phyloP scores from a whole-genome alignment of 2,888 invertebrate genomes.

The Luperina nickerlii region DNA sequence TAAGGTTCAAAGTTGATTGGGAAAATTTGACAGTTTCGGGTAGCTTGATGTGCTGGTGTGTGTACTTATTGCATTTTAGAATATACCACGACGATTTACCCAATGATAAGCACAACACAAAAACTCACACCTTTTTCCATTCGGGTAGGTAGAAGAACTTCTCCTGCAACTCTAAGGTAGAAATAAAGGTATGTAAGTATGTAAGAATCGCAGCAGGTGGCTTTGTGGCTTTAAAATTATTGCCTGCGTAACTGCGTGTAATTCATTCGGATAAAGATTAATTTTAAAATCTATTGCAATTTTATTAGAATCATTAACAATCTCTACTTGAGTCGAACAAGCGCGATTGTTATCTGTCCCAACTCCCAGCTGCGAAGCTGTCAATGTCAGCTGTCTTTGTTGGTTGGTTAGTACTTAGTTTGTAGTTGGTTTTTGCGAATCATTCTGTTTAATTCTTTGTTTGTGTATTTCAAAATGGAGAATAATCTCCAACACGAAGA shows the following conservation, averaged over 20 bases:
- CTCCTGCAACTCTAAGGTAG: not conserved
- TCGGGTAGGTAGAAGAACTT: too few relatives aligned
- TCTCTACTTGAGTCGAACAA: constrained; percentile 15
- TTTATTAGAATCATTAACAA: not conserved
- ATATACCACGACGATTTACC: too few relatives aligned
- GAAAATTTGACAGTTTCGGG: too few relatives aligned
- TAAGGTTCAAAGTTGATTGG: too few relatives aligned
- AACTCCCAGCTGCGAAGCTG: not conserved
- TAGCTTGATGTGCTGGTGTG: too few relatives aligned
- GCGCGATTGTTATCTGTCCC: not conserved
- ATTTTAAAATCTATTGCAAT: not conserved
- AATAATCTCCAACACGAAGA: constrained; percentile 89
- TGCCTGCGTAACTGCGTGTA: not conserved
- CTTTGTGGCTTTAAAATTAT: not conserved
- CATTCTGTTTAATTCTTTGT: constrained; percentile 61
- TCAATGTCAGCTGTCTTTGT: constrained; percentile 11
- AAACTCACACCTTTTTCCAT: not conserved
- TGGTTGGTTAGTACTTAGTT: too few relatives aligned
- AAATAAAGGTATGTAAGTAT: not conserved
- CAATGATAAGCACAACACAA: not conserved
- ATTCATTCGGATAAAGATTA: not conserved
- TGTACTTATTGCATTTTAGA: too few relatives aligned
- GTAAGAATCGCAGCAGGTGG: not conserved
- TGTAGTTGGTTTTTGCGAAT: constrained; percentile 68
- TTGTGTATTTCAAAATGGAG: constrained; percentile 74